These are phyloP conservation scores for Amyelois transitella DNA, from an alignment of 1,140 invertebrate genomes.

Conservation along the genomic window DNA sequence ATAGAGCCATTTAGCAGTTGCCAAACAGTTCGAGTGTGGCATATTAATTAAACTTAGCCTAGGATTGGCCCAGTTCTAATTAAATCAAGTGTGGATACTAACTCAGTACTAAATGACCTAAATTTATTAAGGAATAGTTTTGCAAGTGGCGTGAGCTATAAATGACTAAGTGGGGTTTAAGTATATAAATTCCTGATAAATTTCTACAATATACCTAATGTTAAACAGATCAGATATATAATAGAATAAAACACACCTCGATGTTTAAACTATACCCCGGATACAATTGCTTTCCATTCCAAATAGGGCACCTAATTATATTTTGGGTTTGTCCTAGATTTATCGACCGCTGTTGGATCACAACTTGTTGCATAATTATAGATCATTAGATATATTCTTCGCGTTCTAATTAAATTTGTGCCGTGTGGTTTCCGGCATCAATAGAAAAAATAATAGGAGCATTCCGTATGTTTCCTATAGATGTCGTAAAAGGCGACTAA, in stretches of 20 bases:
- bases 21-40: slow-evolving; percentile 30
- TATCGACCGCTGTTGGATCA: background rate
- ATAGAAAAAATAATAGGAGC: too few species aligned
- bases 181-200: too few species aligned
- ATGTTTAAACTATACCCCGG: background rate
- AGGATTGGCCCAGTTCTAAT: slow-evolving; percentile 33
- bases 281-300: background rate
- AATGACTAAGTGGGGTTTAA: too few species aligned
- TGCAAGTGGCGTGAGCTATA: too few species aligned
- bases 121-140: too few species aligned
- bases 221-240: too few species aligned
- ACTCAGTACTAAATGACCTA: background rate
- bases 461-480: too few species aligned
- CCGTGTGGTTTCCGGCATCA: too few species aligned
- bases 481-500: too few species aligned
- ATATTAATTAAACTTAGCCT: slow-evolving; percentile 45
- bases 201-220: too few species aligned
- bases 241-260: background rate
- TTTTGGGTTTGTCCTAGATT: background rate
- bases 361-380: too few species aligned
- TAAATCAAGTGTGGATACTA: slow-evolving; percentile 27
- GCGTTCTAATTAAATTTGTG: too few species aligned
- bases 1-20: slow-evolving; percentile 24
- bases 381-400: background rate
- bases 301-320: background rate